Conservation (phyloP, 53 echinoderm and acorn worm genomes). For the Luidia sarsii region DNA sequence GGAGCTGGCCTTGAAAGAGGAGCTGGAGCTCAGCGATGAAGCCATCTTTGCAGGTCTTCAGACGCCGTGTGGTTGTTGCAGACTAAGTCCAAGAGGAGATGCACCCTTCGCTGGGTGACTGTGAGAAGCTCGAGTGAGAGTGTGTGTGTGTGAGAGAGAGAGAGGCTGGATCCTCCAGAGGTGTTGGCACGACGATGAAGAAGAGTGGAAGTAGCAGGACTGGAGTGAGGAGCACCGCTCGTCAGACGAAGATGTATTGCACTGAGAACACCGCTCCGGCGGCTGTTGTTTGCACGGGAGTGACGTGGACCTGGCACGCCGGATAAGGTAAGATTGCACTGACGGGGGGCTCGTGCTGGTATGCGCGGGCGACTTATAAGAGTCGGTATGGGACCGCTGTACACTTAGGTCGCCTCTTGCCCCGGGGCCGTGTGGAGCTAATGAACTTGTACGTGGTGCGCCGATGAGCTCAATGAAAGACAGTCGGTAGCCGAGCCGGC, state of each 20-base stretch:
- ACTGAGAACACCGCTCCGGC: constrained; percentile 23
- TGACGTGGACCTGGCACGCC: constrained; percentile 43
- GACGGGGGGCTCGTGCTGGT: constrained; percentile 10
- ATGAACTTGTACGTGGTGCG: too few relatives aligned
- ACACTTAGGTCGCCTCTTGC: constrained; percentile 45
- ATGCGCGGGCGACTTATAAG: constrained; percentile 11
- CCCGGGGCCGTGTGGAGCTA: constrained; percentile 37
- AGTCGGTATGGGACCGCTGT: constrained; percentile 43
- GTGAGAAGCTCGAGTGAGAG: too few relatives aligned
- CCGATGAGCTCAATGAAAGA: too few relatives aligned
- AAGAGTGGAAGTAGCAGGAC: neutral
- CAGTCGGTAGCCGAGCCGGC: too few relatives aligned
- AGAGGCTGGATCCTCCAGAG: too few relatives aligned
- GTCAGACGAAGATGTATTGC: constrained; percentile 9
- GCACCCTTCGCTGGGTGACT: too few relatives aligned
- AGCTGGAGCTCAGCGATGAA: constrained; percentile 4
- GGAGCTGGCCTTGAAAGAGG: constrained; percentile 41
- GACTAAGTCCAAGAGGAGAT: too few relatives aligned
- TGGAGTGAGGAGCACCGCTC: constrained; percentile 20
- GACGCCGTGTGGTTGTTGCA: too few relatives aligned
- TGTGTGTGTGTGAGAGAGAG: too few relatives aligned
- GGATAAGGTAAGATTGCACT: constrained; percentile 61
- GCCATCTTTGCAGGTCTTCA: constrained; percentile 42
- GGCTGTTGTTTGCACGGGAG: constrained; percentile 38
- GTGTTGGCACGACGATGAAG: constrained; percentile 29